phyloP scores from a whole-genome alignment of 1,140 invertebrate species.

The Panagrolaimus sp. region DNA sequence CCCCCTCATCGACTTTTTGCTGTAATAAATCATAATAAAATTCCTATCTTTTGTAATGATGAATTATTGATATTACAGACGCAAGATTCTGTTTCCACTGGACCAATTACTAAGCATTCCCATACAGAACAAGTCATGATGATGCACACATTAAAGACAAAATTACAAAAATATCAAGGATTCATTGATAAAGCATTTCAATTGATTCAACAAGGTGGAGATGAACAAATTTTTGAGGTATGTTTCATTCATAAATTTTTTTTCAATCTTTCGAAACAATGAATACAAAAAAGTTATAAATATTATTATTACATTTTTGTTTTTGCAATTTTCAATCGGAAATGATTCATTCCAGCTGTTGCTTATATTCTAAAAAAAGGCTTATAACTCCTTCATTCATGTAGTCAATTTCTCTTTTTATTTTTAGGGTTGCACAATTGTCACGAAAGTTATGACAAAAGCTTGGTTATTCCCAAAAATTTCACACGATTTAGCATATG shows the following conservation, averaged over 20 bases:
- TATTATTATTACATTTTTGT: too few species aligned
- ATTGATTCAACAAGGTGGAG: constrained; percentile 47
- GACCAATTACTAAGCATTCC: constrained; percentile 54
- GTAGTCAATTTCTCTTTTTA: neutral
- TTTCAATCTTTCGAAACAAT: neutral
- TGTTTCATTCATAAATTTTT: constrained; percentile 48
- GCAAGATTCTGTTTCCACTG: constrained; percentile 54
- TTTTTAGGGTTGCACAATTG: constrained; percentile 18
- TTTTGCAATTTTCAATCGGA: too few species aligned
- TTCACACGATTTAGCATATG: constrained; percentile 54
- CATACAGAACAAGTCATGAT: constrained; percentile 40
- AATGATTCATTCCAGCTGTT: too few species aligned
- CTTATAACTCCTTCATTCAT: neutral
- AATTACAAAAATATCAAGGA: constrained; percentile 56
- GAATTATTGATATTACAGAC: constrained; percentile 30
- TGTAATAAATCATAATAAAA: constrained; percentile 41
- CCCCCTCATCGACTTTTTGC: constrained; percentile 49
- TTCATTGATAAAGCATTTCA: constrained; percentile 58
- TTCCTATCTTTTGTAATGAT: constrained; percentile 17
- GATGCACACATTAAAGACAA: constrained; percentile 59
- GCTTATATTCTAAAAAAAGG: neutral
- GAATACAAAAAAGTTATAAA: too few species aligned
- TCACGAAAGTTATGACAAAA: constrained; percentile 55
- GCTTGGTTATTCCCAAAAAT: constrained; percentile 59
- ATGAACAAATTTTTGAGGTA: constrained; percentile 55